These are phyloP conservation scores for Dromius quadrimaculatus DNA, from an alignment of 2,888 invertebrate genomes.

Conservation along the genomic window DNA sequence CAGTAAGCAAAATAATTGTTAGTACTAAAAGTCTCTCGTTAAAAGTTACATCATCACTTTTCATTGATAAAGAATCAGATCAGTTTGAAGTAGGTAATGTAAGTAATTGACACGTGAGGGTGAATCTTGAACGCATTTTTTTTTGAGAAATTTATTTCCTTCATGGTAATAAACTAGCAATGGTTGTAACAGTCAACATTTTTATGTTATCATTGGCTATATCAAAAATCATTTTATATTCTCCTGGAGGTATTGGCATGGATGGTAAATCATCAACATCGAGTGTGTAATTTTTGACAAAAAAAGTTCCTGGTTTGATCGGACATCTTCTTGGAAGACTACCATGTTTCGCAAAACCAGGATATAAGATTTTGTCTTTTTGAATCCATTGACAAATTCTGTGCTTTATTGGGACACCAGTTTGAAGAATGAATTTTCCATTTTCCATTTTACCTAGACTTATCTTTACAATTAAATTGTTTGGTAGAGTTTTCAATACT, in stretches of 20 bases:
- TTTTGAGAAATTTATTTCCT: too few species aligned
- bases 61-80: too few species aligned
- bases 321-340: conserved; percentile 31
- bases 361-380: conserved; percentile 30
- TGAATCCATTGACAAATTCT: conserved; percentile 34
- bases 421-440: neutral
- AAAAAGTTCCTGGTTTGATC: conserved; percentile 23
- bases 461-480: conserved; percentile 7
- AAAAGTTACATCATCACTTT: too few species aligned
- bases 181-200: conserved; percentile 19
- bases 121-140: too few species aligned
- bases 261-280: conserved; percentile 18
- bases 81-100: too few species aligned
- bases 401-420: conserved; percentile 6
- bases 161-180: neutral
- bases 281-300: conserved; percentile 24
- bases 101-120: too few species aligned
- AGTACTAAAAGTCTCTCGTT: too few species aligned
- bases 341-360: conserved; percentile 36
- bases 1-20: too few species aligned
- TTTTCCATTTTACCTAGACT: conserved; percentile 16
- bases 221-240: conserved; percentile 39
- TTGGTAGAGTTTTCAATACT: conserved; percentile 19
- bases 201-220: neutral
- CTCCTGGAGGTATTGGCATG: conserved; percentile 17